Base-by-base conservation (phyloP, 2,113 vertebrate species). In the Callospermophilus lateralis region DNA sequence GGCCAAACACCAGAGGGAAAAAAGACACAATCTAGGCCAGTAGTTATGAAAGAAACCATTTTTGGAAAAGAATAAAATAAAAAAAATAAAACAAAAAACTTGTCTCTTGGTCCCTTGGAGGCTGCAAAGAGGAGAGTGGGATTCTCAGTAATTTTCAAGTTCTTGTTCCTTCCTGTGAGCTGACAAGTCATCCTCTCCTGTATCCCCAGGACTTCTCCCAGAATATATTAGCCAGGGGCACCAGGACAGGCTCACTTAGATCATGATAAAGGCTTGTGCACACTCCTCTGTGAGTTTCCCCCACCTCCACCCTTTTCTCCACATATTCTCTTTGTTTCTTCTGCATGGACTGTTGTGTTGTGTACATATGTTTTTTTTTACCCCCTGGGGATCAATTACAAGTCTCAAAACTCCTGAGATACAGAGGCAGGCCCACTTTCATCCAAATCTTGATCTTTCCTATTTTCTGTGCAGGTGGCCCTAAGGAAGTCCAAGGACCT, bases 71-170 rank as follows among this genome's bases (percentile, higher is more conserved):
- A 0, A 24, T 11, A 93, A 70, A 45, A 24, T 12, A n/a, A 28
- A 24, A 85, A 55, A 51, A 51, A 51, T 34, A 78, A 16, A 55
- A 65, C n/a, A 74, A 39, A 55, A 24, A 9, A 53, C 8, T 70
- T 26, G 13, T 4, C 34, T 95, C 92, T 97, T 88, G 97, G 95
- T 97, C 94, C 92, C 93, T 97, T 95, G 48, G 74, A 97, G 96
- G 90, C 92, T n/a, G 96, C 8, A 45, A 96, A 96, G 92, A 63
- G 53, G 80, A 91, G 10, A 67, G 72, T 95, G 70, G 91, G 97
- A 98, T 98, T 98, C 97, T 85, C 67, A 80, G 83, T 97, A 98
- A 98, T 98, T 98, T 97, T 97, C 95, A 80, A 92, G 89, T 96
- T 94, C 96, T 96, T 51, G 1, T 94, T 96, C 13, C 96, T 96